Conservation (phyloP, 2,888 invertebrate species). For the Ommatoiulus sabulosus region DNA sequence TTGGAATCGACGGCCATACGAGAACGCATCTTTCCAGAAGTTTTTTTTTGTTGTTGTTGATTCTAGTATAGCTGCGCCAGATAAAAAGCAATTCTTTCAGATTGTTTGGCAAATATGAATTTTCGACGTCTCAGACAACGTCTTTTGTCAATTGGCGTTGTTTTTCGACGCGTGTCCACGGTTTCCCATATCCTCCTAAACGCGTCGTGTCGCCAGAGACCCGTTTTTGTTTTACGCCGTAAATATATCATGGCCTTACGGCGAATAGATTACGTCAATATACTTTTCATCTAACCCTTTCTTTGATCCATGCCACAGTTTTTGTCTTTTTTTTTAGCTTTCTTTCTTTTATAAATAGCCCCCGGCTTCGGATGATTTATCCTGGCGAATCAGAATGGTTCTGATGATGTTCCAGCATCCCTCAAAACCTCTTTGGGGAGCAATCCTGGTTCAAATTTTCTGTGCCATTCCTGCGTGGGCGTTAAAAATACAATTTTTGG, state of each 20-base stretch:
- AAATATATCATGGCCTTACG: neutral
- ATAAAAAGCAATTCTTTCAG: neutral
- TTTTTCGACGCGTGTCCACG: neutral
- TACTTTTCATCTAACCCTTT: neutral
- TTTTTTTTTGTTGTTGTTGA: neutral
- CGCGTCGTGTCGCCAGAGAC: neutral
- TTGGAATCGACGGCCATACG: neutral
- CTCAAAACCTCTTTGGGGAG: neutral
- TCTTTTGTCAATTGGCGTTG: neutral
- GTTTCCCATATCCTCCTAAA: neutral
- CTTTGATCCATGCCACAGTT: neutral
- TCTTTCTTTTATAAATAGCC: conserved; percentile 16
- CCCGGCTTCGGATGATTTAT: neutral
- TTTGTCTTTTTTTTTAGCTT: neutral
- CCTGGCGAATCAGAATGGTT: neutral
- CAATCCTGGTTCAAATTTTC: neutral
- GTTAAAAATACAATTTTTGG: too few relatives aligned
- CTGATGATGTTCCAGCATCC: neutral
- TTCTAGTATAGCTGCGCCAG: neutral
- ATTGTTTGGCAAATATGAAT: neutral
- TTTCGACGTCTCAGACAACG: neutral
- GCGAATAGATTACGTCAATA: neutral
- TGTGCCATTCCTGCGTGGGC: neutral
- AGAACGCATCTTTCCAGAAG: neutral
- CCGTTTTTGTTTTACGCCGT: neutral